These are phyloP conservation scores for Pica pica DNA, from an alignment of 2,113 vertebrate genomes.

Conservation along the genomic window DNA sequence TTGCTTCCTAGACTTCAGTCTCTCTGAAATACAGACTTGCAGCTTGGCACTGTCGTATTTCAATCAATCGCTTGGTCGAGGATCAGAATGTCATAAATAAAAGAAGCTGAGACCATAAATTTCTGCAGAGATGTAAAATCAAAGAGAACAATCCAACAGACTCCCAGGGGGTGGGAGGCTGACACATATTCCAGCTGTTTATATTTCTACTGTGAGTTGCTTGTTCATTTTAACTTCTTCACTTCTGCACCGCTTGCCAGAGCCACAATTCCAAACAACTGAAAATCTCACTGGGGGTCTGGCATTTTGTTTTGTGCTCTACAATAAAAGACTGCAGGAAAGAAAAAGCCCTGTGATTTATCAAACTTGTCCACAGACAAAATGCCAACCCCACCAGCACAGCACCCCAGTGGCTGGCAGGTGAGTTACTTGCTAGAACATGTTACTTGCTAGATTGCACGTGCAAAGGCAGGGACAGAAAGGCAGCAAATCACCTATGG, in stretches of 20 bases:
- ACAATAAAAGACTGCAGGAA: slow-evolving; percentile 16
- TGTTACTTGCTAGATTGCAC: background rate
- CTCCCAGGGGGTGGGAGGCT: slow-evolving; percentile 10
- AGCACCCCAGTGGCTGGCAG: background rate
- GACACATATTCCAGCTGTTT: slow-evolving; percentile 28
- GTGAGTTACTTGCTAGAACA: background rate
- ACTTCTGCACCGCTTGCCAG: slow-evolving; percentile 10
- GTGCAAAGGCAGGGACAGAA: background rate
- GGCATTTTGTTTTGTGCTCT: slow-evolving; percentile 38
- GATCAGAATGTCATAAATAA: slow-evolving; percentile 70
- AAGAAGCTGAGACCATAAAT: slow-evolving; percentile 63
- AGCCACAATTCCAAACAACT: background rate
- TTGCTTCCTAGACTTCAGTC: slow-evolving; percentile 39
- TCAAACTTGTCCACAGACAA: background rate
- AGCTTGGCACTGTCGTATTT: slow-evolving; percentile 68
- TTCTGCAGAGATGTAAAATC: slow-evolving; percentile 73
- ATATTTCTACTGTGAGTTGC: background rate
- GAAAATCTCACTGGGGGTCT: background rate
- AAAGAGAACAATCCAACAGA: slow-evolving; percentile 62
- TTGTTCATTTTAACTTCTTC: slow-evolving; percentile 32
- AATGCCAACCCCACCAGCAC: slow-evolving; percentile 16
- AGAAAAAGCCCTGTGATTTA: background rate
- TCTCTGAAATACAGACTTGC: slow-evolving; percentile 51
- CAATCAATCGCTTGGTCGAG: slow-evolving; percentile 66
- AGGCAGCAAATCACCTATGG: background rate